Evolutionary conservation across 2,797 vertebrate species (phyloP).

Genomic region (Moxostoma hubbsi): DNA sequence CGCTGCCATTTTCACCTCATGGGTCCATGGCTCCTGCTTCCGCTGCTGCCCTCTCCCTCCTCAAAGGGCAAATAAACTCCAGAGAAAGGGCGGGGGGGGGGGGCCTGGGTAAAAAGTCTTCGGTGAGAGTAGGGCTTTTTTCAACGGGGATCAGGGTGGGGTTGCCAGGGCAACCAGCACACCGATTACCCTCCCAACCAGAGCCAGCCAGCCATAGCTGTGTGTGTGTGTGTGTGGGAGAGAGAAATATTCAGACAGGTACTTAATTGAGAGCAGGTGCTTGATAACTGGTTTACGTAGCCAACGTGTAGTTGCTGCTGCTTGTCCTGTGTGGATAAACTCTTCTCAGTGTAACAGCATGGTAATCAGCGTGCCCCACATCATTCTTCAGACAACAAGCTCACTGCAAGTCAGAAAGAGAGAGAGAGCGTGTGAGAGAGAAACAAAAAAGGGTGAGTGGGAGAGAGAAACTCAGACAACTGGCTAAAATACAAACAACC

Average conservation of each 20-base stretch:
- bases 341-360: conserved; percentile 54
- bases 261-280: conserved; percentile 48
- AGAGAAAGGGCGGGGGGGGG: conserved; percentile 22
- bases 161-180: conserved; percentile 48
- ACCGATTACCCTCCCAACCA: conserved; percentile 82
- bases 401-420: conserved; percentile 55
- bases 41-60: conserved; percentile 57
- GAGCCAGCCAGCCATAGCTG: conserved; percentile 77
- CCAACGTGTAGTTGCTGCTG: conserved; percentile 36
- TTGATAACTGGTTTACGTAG: conserved; percentile 46
- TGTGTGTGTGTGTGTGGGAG: neutral
- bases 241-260: conserved; percentile 56
- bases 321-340: conserved; percentile 50
- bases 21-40: conserved; percentile 74
- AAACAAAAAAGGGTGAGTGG: too few relatives aligned
- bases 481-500: neutral
- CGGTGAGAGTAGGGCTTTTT: conserved; percentile 15
- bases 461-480: neutral
- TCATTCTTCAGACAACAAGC: conserved; percentile 63
- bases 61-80: conserved; percentile 19
- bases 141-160: conserved; percentile 30
- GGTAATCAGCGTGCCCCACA: conserved; percentile 69
- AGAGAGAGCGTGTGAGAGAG: conserved; percentile 37
- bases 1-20: conserved; percentile 86
- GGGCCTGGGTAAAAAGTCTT: conserved; percentile 36